Evolutionary conservation across 2,797 vertebrate genomes (phyloP), one percentile per base, ranked within the genome.

Genomic region (Acanthornis magna): DNA sequence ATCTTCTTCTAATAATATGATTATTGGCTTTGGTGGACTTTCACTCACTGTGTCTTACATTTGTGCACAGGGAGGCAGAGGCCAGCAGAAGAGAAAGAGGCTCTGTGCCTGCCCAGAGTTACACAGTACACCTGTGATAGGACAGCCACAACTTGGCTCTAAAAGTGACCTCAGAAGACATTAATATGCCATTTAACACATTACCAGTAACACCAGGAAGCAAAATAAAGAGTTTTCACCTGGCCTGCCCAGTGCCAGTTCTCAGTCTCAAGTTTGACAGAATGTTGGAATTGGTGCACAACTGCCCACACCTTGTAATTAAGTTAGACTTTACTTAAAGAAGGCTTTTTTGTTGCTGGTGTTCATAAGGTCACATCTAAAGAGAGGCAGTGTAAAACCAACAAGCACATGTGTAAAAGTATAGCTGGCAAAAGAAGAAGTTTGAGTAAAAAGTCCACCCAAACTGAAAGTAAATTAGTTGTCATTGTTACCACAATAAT

Each of bases 291-390:
- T 30, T 84, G 51, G 53, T 91, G 45, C 34, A 63, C n/a, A 60
- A 79, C 67, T 85, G 53, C 91, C 61, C 26, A 12, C 16, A 89
- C 78, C 68, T 83, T 92, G 72, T 85, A 91, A 93, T 94, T 89
- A 96, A 94, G 58, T 88, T 74, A 80, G 75, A 40, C 68, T 88
- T 89, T 76, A 29, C 73, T 93, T 79, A 82, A 65, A 94, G 73
- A 83, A 92, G 50, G 27, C 23, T 27, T 80, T 91, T 96, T 84
- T 81, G 47, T 85, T 84, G 65, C 63, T 82, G 38, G 32, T 85
- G 75, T 88, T 88, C 54, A 22, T 71, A 89, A 95, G 40, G 77
- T 95, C 57, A 70, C 34, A 68, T 91, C 29, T 89, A 79, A 92
- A 83, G 58, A 91, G 86, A n/a, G 57, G 57, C 63, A 61, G 7